Base-by-base conservation (phyloP, 2,113 vertebrate genomes). In the Mohoua ochrocephala region DNA sequence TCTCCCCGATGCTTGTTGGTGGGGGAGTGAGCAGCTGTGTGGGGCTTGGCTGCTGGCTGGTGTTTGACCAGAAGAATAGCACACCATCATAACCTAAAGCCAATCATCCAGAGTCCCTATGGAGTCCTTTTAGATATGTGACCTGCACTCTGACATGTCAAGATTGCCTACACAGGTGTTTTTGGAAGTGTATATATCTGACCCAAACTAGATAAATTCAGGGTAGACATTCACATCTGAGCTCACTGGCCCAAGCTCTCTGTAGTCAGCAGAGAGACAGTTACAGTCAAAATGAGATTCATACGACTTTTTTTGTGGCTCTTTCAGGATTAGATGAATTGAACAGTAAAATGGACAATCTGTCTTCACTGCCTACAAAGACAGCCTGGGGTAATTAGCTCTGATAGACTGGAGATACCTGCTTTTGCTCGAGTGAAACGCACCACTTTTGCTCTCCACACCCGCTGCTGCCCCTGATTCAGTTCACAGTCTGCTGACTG, bases 301-400 rank as follows among this genome's bases (percentile, higher is more conserved):
- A 26, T 77, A 69, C 11, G 53, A 60, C 11, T 27, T 30, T 35
- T 87, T 94, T 89, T 57, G 84, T 54, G 47, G 9, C 12, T 91
- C 52, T 74, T 82, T 78, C 60, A 87, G 56, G 70, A 84, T 74
- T 33, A 54, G 37, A 41, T 45, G 30, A 91, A 82, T 54, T 87
- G 52, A 75, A 81, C 64, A 78, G 35, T 70, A 82, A 87, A 89
- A 89, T 26, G 47, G 28, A 39, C 50, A 84, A 78, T 93, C 56
- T 94, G 56, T 87, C 91, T 91, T 77, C 85, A 42, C 28, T 45
- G 35, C 56, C 81, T 90, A 24, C 45, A 30, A 59, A 59, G 70
- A 56, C 20, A 77, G 11, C 13, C 50, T 78, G 54, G 23, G 6
- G 17, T 95, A 81, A 91, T 93, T 87, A 89, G 22, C 20, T 64